Conservation (phyloP, 1,140 invertebrate genomes). For the Plectrocnemia conspersa region DNA sequence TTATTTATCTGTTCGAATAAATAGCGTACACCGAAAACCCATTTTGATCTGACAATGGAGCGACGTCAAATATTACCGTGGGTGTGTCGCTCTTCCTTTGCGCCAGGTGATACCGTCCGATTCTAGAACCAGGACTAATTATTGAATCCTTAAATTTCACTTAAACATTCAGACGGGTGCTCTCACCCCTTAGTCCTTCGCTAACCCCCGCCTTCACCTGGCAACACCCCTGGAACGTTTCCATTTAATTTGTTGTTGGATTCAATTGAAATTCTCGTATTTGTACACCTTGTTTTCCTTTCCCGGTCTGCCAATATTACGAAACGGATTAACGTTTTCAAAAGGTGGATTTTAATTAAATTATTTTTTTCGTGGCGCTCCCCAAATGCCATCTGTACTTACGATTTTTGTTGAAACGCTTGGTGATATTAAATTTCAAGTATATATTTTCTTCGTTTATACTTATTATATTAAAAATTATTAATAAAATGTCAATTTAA, state of each 20-base stretch:
- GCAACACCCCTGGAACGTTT: constrained; percentile 6
- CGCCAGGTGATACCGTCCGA: not conserved
- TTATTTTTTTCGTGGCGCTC: too few species aligned
- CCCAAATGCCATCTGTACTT: too few species aligned
- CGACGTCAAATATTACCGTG: constrained; percentile 1
- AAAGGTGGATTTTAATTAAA: constrained; percentile 11
- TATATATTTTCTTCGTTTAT: too few species aligned
- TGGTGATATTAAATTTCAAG: too few species aligned
- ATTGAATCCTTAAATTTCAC: constrained; percentile 30
- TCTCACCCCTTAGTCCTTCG: constrained; percentile 1
- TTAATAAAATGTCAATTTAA: too few species aligned
- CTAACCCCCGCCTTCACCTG: not conserved
- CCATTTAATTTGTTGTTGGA: constrained; percentile 26
- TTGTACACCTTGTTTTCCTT: constrained; percentile 1
- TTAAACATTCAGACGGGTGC: constrained; percentile 20
- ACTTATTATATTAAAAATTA: too few species aligned
- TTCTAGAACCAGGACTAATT: constrained; percentile 23
- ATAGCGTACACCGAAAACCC: constrained; percentile 1
- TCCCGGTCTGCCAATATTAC: not conserved
- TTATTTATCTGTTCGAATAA: constrained; percentile 16
- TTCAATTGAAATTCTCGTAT: constrained; percentile 26
- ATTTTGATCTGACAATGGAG: too few species aligned
- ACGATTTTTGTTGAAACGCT: too few species aligned
- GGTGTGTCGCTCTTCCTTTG: not conserved
- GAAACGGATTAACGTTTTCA: constrained; percentile 7